Percentiles rank a stretch among this genome's conserved stretches.
phyloP scores from a whole-genome alignment of 2,888 invertebrate species.

The Tetramorium bicarinatum region DNA sequence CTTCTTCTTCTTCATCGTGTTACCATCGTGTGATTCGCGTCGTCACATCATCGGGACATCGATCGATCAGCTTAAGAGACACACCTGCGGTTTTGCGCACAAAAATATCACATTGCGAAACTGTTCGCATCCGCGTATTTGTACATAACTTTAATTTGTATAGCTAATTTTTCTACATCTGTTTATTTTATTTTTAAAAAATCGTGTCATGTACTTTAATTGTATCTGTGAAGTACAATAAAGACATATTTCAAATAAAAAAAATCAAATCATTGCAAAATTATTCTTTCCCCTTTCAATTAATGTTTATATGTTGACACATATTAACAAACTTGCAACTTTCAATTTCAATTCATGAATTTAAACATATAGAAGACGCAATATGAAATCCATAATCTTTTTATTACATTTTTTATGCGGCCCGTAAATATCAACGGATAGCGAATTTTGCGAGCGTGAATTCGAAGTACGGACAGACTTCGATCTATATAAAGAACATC shows the following conservation, averaged over 20 bases:
- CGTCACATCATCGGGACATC: slow-evolving; percentile 62
- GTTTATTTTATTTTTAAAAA: slow-evolving; percentile 16
- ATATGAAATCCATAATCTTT: slow-evolving; percentile 46
- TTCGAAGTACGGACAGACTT: slow-evolving; percentile 70
- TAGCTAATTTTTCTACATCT: not conserved
- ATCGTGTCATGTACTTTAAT: not conserved
- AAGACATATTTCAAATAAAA: not conserved
- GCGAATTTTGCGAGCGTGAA: slow-evolving; percentile 58
- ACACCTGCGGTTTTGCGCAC: slow-evolving; percentile 63
- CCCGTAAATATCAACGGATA: slow-evolving; percentile 55
- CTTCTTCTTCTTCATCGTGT: slow-evolving; percentile 45
- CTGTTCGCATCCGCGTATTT: slow-evolving; percentile 44
- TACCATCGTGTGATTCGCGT: slow-evolving; percentile 55
- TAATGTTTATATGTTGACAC: not conserved
- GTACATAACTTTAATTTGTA: not conserved
- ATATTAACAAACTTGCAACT: not conserved
- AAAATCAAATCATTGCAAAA: not conserved
- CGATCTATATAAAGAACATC: slow-evolving; percentile 73
- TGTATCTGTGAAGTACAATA: not conserved
- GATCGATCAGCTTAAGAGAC: slow-evolving; percentile 64
- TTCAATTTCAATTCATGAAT: slow-evolving; percentile 22
- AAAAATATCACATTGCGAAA: slow-evolving; percentile 60
- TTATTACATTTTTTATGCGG: slow-evolving; percentile 52
- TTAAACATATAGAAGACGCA: slow-evolving; percentile 62
- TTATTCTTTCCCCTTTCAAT: not conserved